Evolutionary conservation across 37 sponge, comb jelly and placozoan species (phyloP), one percentile per base, ranked within the genome.

Genomic region (Halichondria panicea): DNA sequence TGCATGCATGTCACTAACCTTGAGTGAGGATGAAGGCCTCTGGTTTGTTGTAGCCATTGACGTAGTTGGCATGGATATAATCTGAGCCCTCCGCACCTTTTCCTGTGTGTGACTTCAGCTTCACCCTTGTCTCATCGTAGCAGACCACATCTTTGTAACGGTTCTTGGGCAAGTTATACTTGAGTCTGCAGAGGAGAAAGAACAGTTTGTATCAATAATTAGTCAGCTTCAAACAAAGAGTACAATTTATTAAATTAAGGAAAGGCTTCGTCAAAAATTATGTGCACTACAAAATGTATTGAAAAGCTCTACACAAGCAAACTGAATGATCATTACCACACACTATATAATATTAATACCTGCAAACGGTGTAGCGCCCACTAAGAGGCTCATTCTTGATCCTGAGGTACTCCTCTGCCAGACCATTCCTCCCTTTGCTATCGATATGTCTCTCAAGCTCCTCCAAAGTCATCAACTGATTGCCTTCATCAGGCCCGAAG

Each of bases 11-110:
- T 42, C 8, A 62, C 72, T 19, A 28, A 93, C 94, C 96, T 86
- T 95, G 96, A 27, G 90, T 88, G 41, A 86, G 56, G 37, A 95
- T 92, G 84, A 87, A 92, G 0, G 81, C 96, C 9, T 76, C 73
- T 37, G 77, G 77, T 15, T 70, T 72, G 37, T 86, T 75, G 81
- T 78, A 92, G 1, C 87, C 79, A 71, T 81, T 74, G 28, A 85
- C 90, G 76, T 85, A 92, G 76, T 89, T 95, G 28, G 93, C 96
- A 72, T 95, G 85, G 9, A 95, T 92, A 74, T 95, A 95, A 80
- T 92, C 92, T 2, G 78, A 86, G 7, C 84, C 87, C 90, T 82
- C 76, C 12, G 64, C 72, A 24, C 81, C 92, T 24, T 60, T 60
- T n/a, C n/a, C n/a, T n/a, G n/a, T n/a, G 3, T 79, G n/a, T 0